Base-by-base conservation (phyloP, 2,888 invertebrate species). In the Marronus borbonicus region DNA sequence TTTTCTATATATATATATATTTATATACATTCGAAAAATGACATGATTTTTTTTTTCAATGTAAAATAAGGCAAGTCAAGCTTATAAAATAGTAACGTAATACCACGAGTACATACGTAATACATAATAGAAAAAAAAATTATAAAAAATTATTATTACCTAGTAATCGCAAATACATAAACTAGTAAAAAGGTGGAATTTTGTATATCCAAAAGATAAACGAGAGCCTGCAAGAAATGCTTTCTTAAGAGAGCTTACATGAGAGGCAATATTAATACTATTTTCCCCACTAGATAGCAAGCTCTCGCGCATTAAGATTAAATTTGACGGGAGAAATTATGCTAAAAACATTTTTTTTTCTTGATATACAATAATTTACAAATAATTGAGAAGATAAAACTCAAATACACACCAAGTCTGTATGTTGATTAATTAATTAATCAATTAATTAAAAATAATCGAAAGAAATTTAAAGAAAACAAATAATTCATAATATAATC, bases 291-390 rank as follows among this genome's bases (percentile, higher is more conserved):
- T 44, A 8, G 7, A 12, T 44, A 8, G 44, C 31, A 31, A 31
- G 31, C 12, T 44, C 44, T 44, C 44, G 44, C 12, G 12, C 8
- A 44, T 8, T 1, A 44, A 12, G 10, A 44, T 10, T 12, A 55
- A 55, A 55, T 17, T n/a, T 55, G 55, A 55, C 3, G 64, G 36
- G 8, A 44, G 12, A 44, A 64, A 31, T 36, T 28, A 31, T 64
- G 39, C 44, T 24, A 60, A 70, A 69, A 52, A 24, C 12, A 2
- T 44, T 44, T 44, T 39, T 77, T 77, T 77, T 17, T 17, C 17
- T 17, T 72, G 77, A 77, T 77, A 55, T 77, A 62, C 70, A 77
- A 49, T 77, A 64, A 70, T 77, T 55, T 50, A 69, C 28, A 69
- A 24, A 55, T 58, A 62, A 65, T 76, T 17, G 66, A 76, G 52